Base-by-base conservation (phyloP, 2,888 invertebrate genomes). In the Agrotis exclamationis region DNA sequence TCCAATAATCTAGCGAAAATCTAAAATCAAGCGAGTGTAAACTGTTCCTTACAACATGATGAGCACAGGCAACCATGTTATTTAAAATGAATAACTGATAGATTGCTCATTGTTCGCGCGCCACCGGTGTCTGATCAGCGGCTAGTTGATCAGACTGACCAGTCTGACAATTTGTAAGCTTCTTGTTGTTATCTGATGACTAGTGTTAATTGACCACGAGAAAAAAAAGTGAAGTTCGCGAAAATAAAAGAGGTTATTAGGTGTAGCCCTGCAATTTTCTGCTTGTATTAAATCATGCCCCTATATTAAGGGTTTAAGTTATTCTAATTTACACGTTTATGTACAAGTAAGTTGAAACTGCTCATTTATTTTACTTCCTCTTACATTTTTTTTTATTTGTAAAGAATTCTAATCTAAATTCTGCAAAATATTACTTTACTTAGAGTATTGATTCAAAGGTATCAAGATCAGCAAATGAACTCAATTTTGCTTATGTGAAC, bases 31-130 rank as follows among this genome's bases (percentile, higher is more conserved):
- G n/a, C 2, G 22, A 59, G 64, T 83, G 70, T 83, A 56, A 0
- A 45, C 20, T 7, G 6, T 22, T 51, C 56, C 51, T 83, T 69
- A 73, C 9, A 63, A 24, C 20, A 5, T 33, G 45, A 50, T 51
- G 47, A 56, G 54, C n/a, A 47, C 5, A 44, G 39, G 28, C n/a
- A 56, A 18, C 24, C 48, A 16, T 63, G 53, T 59, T 82, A 53
- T 66, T 74, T 57, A 51, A 64, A 67, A 79, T 67, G n/a, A 65
- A 69, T 47, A 77, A 22, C 51, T 60, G 54, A 66, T 76, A 63
- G 67, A 76, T 76, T 28, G 70, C 50, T 81, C 54, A 82, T 79
- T 81, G 82, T 64, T 57, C 50, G 63, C 53, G n/a, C 63, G 54
- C 39, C 54, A 53, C 22, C 24, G 16, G 47, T n/a, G 54, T 47